Evolutionary conservation across 2,797 vertebrate genomes (phyloP), one percentile per base, ranked within the genome.

Genomic region (Odontamblyopus lacepedii): DNA sequence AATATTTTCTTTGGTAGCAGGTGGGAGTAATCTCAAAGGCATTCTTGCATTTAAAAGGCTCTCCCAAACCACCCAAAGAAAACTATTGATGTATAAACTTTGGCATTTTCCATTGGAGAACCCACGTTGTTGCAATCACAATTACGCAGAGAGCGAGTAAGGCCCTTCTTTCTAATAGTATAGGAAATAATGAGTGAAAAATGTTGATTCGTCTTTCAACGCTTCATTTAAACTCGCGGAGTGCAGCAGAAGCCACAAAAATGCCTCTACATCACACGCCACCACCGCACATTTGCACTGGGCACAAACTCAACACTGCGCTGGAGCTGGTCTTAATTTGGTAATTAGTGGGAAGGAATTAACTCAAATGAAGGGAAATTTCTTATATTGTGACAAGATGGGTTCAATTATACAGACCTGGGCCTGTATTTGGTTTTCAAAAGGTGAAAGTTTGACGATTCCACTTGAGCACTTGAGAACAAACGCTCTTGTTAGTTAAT

Each of bases 111-210:
- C 75, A 61, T 80, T 70, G 63, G 56, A 72, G 74, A 79, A 84
- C 90, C 93, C 93, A 91, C 44, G 84, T 76, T 93, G 91, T 87
- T 92, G 90, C 86, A 93, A 93, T 94, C 92, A 94, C 78, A 91
- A 72, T 69, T 83, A 90, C 86, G 83, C 78, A 6, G 13, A 74
- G 73, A 41, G 78, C 76, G 86, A 85, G 88, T 79, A 87, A 90
- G 90, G 87, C 87, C 81, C 88, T 86, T 90, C 88, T 94, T 85
- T 90, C 89, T 93, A 93, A 92, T 89, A 86, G 87, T 79, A 76
- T 89, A 88, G 88, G 89, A 91, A 91, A 91, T 76, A 83, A 89
- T 79, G 77, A 0, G 84, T 75, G 81, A 83, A 84, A 74, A 78
- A 71, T 73, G 19, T 69, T 55, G 74, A 79, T 73, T 84, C 80